Conservation (phyloP, 2,113 vertebrate genomes). For the Dromiciops gliroides region DNA sequence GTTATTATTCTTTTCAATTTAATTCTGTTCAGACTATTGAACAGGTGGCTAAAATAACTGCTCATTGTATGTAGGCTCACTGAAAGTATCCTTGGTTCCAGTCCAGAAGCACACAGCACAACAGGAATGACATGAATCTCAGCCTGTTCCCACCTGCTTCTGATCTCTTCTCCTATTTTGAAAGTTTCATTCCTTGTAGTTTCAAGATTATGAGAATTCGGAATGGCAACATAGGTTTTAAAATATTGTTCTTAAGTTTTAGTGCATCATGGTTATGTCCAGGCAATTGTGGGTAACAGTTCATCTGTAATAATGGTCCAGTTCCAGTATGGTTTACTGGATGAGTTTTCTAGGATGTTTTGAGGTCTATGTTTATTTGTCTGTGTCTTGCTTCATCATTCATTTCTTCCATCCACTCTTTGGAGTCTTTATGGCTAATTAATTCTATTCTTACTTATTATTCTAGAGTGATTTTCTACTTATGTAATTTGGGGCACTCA, state of each 20-base stretch:
- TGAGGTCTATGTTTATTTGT: not conserved
- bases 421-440: not conserved
- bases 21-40: not conserved
- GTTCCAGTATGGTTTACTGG: not conserved
- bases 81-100: not conserved
- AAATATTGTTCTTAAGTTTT: not conserved
- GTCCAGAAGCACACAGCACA: not conserved
- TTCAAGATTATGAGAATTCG: not conserved
- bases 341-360: not conserved
- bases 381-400: not conserved
- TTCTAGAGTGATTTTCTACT: not conserved
- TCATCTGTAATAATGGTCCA: not conserved
- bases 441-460: not conserved
- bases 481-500: not conserved
- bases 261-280: not conserved
- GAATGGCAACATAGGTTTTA: not conserved
- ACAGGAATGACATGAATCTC: not conserved
- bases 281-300: not conserved
- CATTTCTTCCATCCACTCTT: not conserved
- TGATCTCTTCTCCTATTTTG: not conserved
- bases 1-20: not conserved
- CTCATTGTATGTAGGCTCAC: not conserved
- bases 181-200: not conserved
- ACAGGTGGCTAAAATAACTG: not conserved
- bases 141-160: not conserved